A percentile compares a stretch with the other conserved stretches of the same genome.
These are phyloP conservation scores for Sula dactylatra DNA, from an alignment of 2,113 vertebrate species.

Conservation along the genomic window DNA sequence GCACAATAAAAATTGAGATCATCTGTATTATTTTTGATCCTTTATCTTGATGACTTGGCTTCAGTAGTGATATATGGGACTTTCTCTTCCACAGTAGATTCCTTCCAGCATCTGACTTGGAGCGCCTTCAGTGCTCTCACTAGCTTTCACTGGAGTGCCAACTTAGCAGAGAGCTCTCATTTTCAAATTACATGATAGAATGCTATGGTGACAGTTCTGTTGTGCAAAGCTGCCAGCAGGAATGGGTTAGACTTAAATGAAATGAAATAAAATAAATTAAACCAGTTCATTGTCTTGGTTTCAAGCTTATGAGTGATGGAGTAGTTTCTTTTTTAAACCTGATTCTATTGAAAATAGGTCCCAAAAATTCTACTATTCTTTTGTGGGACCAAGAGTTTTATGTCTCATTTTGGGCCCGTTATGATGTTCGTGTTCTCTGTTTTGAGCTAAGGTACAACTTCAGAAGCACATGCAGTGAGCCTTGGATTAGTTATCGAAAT, in stretches of 20 bases:
- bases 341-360: neutral
- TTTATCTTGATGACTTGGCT: slow-evolving; percentile 29
- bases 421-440: neutral
- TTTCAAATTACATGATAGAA: slow-evolving; percentile 48
- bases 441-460: neutral
- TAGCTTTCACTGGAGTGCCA: neutral
- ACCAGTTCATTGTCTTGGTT: neutral
- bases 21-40: slow-evolving; percentile 9
- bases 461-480: neutral
- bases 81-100: slow-evolving; percentile 4
- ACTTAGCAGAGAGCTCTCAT: neutral
- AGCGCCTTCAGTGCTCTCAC: neutral
- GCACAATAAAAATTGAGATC: neutral
- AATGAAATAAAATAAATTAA: slow-evolving; percentile 42
- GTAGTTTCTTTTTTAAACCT: neutral
- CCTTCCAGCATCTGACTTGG: neutral
- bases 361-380: neutral
- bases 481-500: neutral
- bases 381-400: neutral
- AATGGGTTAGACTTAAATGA: slow-evolving; percentile 1
- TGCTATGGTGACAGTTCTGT: slow-evolving; percentile 47
- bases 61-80: slow-evolving; percentile 27
- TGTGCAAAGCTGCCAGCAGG: neutral
- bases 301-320: neutral
- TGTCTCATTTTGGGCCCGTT: neutral